Base-by-base conservation (phyloP, 1,140 invertebrate species). In the Drosophila paulistorum region DNA sequence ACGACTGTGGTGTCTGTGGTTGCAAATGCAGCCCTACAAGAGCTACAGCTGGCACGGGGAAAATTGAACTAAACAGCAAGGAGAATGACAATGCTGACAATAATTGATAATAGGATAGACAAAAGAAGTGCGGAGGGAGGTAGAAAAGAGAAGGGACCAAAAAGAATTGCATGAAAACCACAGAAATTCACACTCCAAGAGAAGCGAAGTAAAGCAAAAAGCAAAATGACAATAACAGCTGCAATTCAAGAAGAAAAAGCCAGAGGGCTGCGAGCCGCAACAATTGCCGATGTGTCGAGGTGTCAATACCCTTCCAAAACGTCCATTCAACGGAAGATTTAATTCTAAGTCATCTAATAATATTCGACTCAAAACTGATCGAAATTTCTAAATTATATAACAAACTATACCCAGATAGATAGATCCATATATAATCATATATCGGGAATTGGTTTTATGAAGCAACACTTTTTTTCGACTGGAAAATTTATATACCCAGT, bases 141-240 rank as follows among this genome's bases (percentile, higher is more conserved):
- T 13, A 55, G 64, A 7, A 30, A 30, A 30, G 30, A 30, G 30
- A 30, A 30, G 5, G 35, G 45, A 59, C 59, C 66, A 33, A 13
- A 71, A 77, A 77, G 72, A 79, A 83, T 71, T 55, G 78, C 71
- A 71, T 61, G 77, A 65, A 82, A 86, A 87, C 79, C 83, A 51
- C 82, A 87, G 77, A 79, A 85, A 85, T 83, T 61, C 57, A 83
- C 80, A 67, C 79, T 81, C 60, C 10, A 77, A 68, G 71, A 74
- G 39, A 64, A 76, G 48, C 67, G 63, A 87, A 76, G 68, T 78
- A 66, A 81, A 72, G 82, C 64, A 59, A 55, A 86, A 86, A 74
- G 82, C 75, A 87, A 86, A 87, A 89, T 87, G 84, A 89, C 83
- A 87, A 87, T 83, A 87, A 89, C 83, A 87, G 84, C 83, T 89